Percentiles rank a stretch among this genome's conserved stretches.
Conservation (phyloP, 2,113 vertebrate species). For the Leuciscus idus region DNA sequence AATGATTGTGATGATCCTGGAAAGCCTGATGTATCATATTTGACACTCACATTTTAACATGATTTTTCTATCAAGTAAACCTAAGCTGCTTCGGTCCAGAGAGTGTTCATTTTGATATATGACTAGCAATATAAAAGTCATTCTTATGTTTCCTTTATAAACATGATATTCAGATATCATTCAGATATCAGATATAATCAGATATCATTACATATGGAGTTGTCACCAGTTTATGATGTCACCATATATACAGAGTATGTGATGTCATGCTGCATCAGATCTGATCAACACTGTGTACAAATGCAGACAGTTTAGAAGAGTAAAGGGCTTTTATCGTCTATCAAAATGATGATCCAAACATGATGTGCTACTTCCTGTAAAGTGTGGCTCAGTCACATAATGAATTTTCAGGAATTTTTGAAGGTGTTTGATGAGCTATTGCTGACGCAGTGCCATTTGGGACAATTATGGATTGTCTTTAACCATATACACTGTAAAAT, state of each 20-base stretch:
- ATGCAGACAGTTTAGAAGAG: background rate
- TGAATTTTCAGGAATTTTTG: background rate
- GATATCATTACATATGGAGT: background rate
- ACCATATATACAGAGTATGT: background rate
- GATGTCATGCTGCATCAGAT: constrained; percentile 4
- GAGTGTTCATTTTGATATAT: background rate
- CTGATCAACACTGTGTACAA: constrained; percentile 7
- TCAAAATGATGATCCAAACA: background rate
- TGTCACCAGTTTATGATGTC: constrained; percentile 26
- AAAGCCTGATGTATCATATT: too few species aligned
- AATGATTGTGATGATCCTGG: background rate
- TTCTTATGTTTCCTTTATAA: too few species aligned
- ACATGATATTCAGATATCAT: too few species aligned
- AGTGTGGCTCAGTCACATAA: background rate
- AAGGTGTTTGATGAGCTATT: background rate
- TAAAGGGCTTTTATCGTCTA: background rate
- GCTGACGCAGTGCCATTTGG: background rate
- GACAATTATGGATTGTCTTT: background rate
- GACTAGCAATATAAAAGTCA: too few species aligned
- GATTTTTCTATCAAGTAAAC: background rate
- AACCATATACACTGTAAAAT: too few species aligned
- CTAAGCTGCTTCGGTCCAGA: background rate
- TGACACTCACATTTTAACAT: too few species aligned
- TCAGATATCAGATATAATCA: background rate
- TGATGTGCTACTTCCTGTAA: background rate